Evolutionary conservation across 92 coral and sea anemone species (phyloP).

Genomic region (Meandrina meandrites): DNA sequence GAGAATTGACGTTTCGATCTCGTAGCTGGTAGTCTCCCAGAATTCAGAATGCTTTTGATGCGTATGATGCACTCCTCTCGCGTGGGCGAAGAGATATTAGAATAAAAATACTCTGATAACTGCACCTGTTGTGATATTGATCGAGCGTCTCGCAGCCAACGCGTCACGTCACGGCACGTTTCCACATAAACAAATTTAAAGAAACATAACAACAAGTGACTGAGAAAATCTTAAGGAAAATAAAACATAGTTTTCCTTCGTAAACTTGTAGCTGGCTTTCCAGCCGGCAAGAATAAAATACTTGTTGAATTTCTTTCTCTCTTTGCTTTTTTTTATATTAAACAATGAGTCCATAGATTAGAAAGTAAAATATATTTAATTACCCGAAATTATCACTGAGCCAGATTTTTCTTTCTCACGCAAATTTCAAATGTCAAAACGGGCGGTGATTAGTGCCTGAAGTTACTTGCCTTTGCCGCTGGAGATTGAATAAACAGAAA

Average conservation of each 20-base stretch:
- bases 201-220: not conserved
- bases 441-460: not conserved
- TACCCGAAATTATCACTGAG: not conserved
- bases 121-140: not conserved
- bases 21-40: not conserved
- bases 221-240: not conserved
- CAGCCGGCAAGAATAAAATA: not conserved
- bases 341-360: not conserved
- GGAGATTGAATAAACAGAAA: not conserved
- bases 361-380: conserved; percentile 29
- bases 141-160: not conserved
- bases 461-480: not conserved
- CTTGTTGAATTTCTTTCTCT: not conserved
- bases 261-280: not conserved
- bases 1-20: not conserved
- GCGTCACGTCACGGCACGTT: not conserved
- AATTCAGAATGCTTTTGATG: not conserved
- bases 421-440: conserved; percentile 2
- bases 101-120: not conserved
- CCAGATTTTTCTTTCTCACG: conserved; percentile 11
- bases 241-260: not conserved
- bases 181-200: not conserved
- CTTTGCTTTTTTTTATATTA: not conserved
- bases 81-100: not conserved
- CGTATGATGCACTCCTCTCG: not conserved